Base-by-base conservation (phyloP, 2,888 invertebrate species). In the Agrotis puta region DNA sequence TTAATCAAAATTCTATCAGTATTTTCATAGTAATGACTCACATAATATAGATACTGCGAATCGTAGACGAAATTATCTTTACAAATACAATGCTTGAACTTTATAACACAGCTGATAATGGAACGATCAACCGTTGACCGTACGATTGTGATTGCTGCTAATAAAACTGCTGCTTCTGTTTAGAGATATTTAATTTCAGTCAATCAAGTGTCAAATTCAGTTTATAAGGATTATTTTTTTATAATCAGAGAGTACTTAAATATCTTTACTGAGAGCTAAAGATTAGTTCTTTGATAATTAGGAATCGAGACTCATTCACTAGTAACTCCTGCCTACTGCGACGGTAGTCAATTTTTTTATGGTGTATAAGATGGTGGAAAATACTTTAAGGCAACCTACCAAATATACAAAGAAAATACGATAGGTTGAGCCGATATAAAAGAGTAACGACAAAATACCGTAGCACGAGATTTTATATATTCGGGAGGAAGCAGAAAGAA, bases 1-100 rank as follows among this genome's bases (percentile, higher is more conserved):
- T 67, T 53, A 62, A 56, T 69, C 2, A 39, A 51, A 11, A 57
- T 45, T 24, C 2, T 14, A 22, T n/a, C 27, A 22, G 47, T 33
- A 43, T 18, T 76, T 33, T 4, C 18, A 54, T 72, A n/a, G 47
- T 27, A 54, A 27, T 79, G 50, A 73, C 7, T 79, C 58, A 59
- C 51, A n/a, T 6, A 51, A n/a, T 6, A 51, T 9, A 18, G n/a
- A 24, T 48, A 16, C n/a, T 61, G 22, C 53, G 9, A 51, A 43
- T 14, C 22, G 63, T 67, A 67, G 74, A 64, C 68, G 4, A 64
- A 54, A 64, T 64, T 59, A 67, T 74, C 59, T 64, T 18, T 59
- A 11, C 39, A 47, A 24, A 47, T 59, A 73, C 16, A 56, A 11
- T 9, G 53, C 43, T 53, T 77, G 64, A 64, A 74, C 47, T 79